Conservation (phyloP, 2,113 vertebrate genomes). For the Anolis carolinensis region DNA sequence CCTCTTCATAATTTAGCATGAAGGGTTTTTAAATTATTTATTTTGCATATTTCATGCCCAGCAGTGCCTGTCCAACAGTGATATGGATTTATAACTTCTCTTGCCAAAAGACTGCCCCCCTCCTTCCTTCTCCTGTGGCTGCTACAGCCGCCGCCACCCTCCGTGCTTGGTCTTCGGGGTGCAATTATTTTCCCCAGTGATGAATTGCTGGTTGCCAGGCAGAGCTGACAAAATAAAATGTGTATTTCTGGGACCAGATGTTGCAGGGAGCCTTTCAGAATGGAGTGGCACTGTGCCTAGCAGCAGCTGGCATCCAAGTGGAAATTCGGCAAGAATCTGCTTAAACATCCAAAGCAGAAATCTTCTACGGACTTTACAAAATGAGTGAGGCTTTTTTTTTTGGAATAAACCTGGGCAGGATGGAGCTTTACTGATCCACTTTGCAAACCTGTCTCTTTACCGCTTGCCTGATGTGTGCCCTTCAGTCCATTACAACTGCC, state of each 20-base stretch:
- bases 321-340: background rate
- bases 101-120: too few species aligned
- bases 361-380: background rate
- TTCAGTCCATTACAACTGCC: background rate
- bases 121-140: background rate
- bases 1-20: fast-evolving
- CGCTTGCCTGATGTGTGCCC: background rate
- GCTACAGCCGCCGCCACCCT: too few species aligned
- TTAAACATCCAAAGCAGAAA: background rate
- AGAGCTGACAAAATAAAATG: background rate
- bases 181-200: background rate
- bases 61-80: background rate
- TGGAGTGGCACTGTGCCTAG: background rate
- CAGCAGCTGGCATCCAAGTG: background rate
- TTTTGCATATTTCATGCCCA: background rate
- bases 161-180: background rate
- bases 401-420: background rate
- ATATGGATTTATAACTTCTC: background rate
- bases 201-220: background rate
- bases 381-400: background rate
- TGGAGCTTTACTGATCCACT: background rate
- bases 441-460: background rate
- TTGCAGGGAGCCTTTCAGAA: background rate
- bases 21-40: background rate
- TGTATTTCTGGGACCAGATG: background rate